Evolutionary conservation across 2,888 invertebrate species (phyloP), one percentile per base, ranked within the genome.

Genomic region (Cryptocephalus primarius): DNA sequence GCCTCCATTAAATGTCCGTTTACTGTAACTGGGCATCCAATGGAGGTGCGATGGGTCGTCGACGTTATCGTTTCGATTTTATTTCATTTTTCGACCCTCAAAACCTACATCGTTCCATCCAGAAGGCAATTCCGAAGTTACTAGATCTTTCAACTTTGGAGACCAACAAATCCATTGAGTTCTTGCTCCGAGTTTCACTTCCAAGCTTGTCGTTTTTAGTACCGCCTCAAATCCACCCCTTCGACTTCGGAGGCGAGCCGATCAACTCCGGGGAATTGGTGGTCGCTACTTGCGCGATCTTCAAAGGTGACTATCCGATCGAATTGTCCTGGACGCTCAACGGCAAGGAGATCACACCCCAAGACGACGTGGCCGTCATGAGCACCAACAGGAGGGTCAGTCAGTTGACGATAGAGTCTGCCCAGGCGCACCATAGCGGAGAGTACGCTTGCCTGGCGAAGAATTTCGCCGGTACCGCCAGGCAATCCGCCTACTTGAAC

Each of bases 301-400:
- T 76, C 54, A 84, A 85, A 65, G 88, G 90, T 34, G 90, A 91
- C 67, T 56, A 82, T 50, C 90, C 90, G 9, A 72, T 91, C 48
- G 77, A 77, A 55, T 83, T 90, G 48, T 75, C 75, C 46, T 90
- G 88, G 88, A 79, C 73, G 42, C 76, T 79, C 59, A 74, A 78
- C 56, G 73, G 69, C 45, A 66, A 66, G 51, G 58, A 63, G 32
- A 58, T 76, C 13, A 65, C 62, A 55, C 73, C 72, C 55, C 74
- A 74, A 52, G 72, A 71, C 48, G 78, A 80, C 44, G 70, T 81
- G 39, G 70, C 75, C 12, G 69, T 75, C 44, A 71, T 75, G 38
- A 73, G 73, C 36, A 78, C 76, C 50, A 81, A 78, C 52, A 79
- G 78, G 60, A 68, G 72, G 57, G 71, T 73, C 51, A 76, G 74